A percentile compares a stretch with the other conserved stretches of the same genome.
These are phyloP conservation scores for Taeniopygia guttata DNA, from an alignment of 2,797 vertebrate genomes.

Conservation along the genomic window DNA sequence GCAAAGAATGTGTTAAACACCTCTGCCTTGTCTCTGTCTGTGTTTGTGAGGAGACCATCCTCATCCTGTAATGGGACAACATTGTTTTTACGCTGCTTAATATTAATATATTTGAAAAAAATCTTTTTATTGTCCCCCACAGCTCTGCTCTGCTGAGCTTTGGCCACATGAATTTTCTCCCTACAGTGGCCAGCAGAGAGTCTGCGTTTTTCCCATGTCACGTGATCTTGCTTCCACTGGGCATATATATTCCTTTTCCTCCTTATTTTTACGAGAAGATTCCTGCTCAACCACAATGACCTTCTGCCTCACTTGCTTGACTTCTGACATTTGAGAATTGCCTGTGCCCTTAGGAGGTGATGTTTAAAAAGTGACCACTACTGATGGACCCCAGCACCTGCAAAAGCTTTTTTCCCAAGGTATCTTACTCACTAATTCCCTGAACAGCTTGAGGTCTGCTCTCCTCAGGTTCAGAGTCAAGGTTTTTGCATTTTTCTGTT, in stretches of 20 bases:
- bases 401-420: background rate
- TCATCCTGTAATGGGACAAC: no score
- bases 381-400: accelerated
- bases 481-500: background rate
- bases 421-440: background rate
- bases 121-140: background rate
- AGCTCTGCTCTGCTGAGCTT: background rate
- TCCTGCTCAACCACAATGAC: background rate
- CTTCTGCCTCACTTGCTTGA: background rate
- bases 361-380: background rate
- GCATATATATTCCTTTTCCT: background rate
- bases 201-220: background rate
- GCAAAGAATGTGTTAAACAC: background rate
- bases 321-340: background rate
- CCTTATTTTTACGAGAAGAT: background rate
- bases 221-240: background rate
- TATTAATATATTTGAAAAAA: background rate
- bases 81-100: background rate
- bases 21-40: background rate
- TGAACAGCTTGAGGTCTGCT: background rate
- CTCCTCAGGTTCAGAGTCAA: background rate
- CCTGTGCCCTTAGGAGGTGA: no score
- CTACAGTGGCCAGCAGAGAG: background rate
- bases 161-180: background rate
- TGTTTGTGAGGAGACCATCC: background rate